A percentile compares a stretch with the other conserved stretches of the same genome.
phyloP scores from a whole-genome alignment of 2,888 invertebrate genomes.

The Poecilobothrus nobilitatus region DNA sequence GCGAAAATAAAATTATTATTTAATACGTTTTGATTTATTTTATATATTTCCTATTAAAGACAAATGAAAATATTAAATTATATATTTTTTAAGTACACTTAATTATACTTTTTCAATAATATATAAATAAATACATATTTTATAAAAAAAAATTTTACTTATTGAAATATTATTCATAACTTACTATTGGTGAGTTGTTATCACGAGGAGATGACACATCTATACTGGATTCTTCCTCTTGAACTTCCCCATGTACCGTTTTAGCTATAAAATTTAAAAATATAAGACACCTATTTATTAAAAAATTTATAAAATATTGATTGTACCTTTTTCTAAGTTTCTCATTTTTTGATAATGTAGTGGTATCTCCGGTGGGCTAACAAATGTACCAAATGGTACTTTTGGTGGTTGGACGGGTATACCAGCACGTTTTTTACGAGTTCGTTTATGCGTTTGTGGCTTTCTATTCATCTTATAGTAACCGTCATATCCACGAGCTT shows the following conservation, averaged over 20 bases:
- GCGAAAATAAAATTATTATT: too few relatives aligned
- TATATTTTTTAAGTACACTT: too few relatives aligned
- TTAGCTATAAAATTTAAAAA: constrained; percentile 23
- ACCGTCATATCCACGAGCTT: constrained; percentile 53
- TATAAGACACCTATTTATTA: not conserved
- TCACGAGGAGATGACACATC: constrained; percentile 56
- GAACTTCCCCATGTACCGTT: constrained; percentile 28
- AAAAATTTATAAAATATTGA: constrained; percentile 10
- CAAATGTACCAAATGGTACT: constrained; percentile 61
- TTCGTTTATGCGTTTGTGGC: constrained; percentile 61
- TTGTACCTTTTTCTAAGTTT: constrained; percentile 40
- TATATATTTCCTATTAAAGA: too few relatives aligned
- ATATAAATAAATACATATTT: too few relatives aligned
- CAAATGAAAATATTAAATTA: too few relatives aligned
- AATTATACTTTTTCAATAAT: too few relatives aligned
- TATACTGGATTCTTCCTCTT: constrained; percentile 57
- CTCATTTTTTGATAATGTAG: constrained; percentile 46
- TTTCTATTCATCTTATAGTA: constrained; percentile 60
- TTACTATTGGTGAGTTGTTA: constrained; percentile 56
- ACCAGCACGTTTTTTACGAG: constrained; percentile 63
- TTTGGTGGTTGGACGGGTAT: constrained; percentile 81
- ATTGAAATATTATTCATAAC: constrained; percentile 22
- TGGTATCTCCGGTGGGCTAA: constrained; percentile 58
- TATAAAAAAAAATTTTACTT: too few relatives aligned
- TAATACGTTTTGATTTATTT: too few relatives aligned